Evolutionary conservation across 1,140 invertebrate genomes (phyloP).

Genomic region (Tribolium madens): DNA sequence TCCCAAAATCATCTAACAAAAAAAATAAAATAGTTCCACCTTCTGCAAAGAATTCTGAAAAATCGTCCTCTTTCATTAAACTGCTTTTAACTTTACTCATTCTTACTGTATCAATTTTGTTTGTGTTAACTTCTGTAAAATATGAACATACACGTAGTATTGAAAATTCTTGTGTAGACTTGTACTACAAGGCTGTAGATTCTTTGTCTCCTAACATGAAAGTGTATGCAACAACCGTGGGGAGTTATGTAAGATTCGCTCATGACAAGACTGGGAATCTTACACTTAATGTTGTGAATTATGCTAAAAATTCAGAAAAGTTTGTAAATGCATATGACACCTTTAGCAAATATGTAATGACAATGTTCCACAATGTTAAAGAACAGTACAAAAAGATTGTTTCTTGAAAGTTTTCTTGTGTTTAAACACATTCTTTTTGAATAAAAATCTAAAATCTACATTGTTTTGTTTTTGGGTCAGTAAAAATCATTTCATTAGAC

Average conservation of each 20-base stretch:
- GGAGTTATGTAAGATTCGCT: neutral
- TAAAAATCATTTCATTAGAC: too few relatives aligned
- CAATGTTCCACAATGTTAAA: slow-evolving; percentile 4
- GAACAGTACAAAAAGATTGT: slow-evolving; percentile 43
- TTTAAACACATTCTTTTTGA: slow-evolving; percentile 9
- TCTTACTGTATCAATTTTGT: slow-evolving; percentile 19
- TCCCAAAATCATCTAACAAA: neutral
- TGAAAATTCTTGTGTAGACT: neutral
- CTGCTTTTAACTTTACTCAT: slow-evolving; percentile 17
- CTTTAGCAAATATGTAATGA: neutral
- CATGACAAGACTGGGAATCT: slow-evolving; percentile 41
- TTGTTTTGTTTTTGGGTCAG: neutral
- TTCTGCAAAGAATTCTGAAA: neutral
- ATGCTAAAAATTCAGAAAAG: slow-evolving; percentile 6
- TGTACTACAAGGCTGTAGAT: slow-evolving; percentile 16
- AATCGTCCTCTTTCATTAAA: neutral
- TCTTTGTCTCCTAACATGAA: slow-evolving; percentile 25
- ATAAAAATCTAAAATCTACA: neutral
- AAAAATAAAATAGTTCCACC: slow-evolving; percentile 24
- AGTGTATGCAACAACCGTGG: neutral
- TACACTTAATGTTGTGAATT: slow-evolving; percentile 5
- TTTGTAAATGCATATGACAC: slow-evolving; percentile 9
- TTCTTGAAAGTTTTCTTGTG: slow-evolving; percentile 1
- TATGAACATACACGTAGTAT: slow-evolving; percentile 23
- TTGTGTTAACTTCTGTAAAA: slow-evolving; percentile 45